phyloP scores from a whole-genome alignment of 1,140 invertebrate genomes.

The Mya arenaria region DNA sequence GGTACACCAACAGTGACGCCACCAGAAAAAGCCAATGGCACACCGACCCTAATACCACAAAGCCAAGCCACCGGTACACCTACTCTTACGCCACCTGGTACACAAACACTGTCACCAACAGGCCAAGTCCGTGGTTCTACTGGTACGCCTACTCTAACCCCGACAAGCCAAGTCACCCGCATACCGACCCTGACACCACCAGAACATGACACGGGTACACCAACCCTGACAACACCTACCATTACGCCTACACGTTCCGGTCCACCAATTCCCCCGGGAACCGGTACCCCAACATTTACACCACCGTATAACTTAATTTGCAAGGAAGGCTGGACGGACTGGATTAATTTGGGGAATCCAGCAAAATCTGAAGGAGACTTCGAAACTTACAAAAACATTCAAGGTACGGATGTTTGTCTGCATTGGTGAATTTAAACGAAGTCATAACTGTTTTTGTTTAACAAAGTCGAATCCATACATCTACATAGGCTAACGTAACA shows the following conservation, averaged over 20 bases:
- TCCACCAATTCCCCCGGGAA: not conserved
- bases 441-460: too few relatives aligned
- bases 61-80: not conserved
- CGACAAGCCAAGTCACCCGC: too few relatives aligned
- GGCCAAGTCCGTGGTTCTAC: not conserved
- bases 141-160: too few relatives aligned
- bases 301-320: slow-evolving; percentile 61
- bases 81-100: not conserved
- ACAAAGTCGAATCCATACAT: too few relatives aligned
- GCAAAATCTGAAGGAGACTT: slow-evolving; percentile 68
- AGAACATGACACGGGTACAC: not conserved
- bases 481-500: too few relatives aligned
- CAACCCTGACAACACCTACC: not conserved
- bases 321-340: slow-evolving; percentile 78
- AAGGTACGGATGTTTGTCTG: too few relatives aligned
- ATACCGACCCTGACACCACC: not conserved
- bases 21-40: too few relatives aligned
- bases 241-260: not conserved
- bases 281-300: too few relatives aligned
- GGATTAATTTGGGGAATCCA: slow-evolving; percentile 77
- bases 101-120: not conserved
- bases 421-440: too few relatives aligned
- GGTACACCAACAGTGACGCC: too few relatives aligned
- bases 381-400: slow-evolving; percentile 68
- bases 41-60: slow-evolving; percentile 37